These are phyloP conservation scores for Cheilosia impressa DNA, from an alignment of 2,888 invertebrate genomes.

Conservation along the genomic window DNA sequence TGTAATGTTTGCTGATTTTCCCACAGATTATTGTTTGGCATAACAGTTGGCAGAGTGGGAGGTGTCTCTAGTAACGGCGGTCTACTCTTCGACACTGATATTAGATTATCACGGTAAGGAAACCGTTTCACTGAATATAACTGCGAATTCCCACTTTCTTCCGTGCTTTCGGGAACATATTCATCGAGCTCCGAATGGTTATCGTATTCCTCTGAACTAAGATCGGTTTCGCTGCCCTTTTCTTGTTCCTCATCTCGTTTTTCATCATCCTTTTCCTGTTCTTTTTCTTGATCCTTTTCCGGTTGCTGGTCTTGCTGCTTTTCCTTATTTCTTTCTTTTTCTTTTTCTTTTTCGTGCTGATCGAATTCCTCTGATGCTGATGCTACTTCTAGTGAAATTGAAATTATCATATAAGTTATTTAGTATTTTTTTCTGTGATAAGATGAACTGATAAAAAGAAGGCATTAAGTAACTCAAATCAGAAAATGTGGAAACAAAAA, in stretches of 20 bases:
- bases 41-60: neutral
- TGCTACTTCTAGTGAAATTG: slow-evolving; percentile 68
- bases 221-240: slow-evolving; percentile 18
- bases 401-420: slow-evolving; percentile 30
- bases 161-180: slow-evolving; percentile 5
- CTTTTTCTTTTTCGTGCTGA: slow-evolving; percentile 9
- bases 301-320: neutral
- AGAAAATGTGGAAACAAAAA: too few species aligned
- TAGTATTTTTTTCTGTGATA: neutral
- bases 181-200: slow-evolving; percentile 36
- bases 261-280: neutral
- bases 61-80: slow-evolving; percentile 66
- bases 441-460: neutral
- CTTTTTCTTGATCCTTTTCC: neutral
- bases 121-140: slow-evolving; percentile 14
- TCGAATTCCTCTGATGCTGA: slow-evolving; percentile 19
- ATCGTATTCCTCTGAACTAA: slow-evolving; percentile 44
- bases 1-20: slow-evolving; percentile 40
- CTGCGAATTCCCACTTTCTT: neutral
- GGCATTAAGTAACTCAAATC: neutral
- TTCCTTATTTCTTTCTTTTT: neutral
- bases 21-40: slow-evolving; percentile 35
- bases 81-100: slow-evolving; percentile 62
- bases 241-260: slow-evolving; percentile 12
- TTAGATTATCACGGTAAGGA: slow-evolving; percentile 62